Percentiles rank a stretch among this genome's conserved stretches.
Conservation (phyloP, 2,113 vertebrate genomes). For the Murina feae region DNA sequence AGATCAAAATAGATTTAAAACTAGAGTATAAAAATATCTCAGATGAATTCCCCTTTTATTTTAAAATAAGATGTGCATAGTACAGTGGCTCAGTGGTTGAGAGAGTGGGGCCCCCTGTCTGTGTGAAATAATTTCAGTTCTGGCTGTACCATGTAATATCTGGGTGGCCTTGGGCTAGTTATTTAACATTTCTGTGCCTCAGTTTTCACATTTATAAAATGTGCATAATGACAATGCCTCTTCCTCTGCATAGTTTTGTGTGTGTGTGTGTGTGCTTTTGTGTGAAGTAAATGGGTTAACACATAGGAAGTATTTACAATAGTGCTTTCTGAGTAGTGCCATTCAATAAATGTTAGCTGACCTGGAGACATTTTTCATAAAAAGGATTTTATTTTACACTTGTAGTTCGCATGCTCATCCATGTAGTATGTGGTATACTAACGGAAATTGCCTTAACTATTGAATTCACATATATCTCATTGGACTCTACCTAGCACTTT, state of each 20-base stretch:
- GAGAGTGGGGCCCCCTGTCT: neutral
- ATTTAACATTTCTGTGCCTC: neutral
- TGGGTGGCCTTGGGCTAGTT: neutral
- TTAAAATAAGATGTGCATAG: neutral
- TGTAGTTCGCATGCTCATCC: neutral
- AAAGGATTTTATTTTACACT: neutral
- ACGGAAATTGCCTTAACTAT: neutral
- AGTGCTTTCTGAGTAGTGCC: neutral
- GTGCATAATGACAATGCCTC: neutral
- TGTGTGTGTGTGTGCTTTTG: neutral
- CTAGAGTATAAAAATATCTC: neutral
- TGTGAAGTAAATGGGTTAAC: neutral
- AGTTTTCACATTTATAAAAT: neutral
- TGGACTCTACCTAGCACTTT: neutral
- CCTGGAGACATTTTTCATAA: neutral
- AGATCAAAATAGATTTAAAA: neutral
- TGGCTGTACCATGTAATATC: neutral
- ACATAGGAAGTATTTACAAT: neutral
- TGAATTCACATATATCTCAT: neutral
- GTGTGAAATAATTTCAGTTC: neutral
- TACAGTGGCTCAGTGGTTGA: neutral
- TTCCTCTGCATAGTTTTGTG: neutral
- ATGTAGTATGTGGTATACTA: neutral
- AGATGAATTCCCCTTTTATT: neutral
- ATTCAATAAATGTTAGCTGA: neutral